These are phyloP conservation scores for Podiceps cristatus DNA, from an alignment of 2,113 vertebrate genomes.

Conservation along the genomic window DNA sequence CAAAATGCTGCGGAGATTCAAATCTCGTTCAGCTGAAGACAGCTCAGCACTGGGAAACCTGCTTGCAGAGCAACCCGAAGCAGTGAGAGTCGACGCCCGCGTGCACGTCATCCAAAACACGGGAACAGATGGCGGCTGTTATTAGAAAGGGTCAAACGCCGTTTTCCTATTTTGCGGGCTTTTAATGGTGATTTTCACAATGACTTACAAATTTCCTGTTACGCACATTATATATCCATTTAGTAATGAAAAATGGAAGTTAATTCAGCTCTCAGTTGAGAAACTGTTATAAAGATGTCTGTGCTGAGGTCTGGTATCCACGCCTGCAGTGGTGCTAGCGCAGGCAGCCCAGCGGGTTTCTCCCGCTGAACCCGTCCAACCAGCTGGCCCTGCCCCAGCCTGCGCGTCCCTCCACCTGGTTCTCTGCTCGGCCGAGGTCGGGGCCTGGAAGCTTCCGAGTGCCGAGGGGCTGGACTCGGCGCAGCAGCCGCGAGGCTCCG, in stretches of 20 bases:
- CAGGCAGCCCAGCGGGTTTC: neutral
- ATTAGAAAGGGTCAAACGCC: neutral
- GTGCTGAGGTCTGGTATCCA: neutral
- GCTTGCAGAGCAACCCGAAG: fast-evolving
- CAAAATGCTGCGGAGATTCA: neutral
- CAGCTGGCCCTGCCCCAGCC: neutral
- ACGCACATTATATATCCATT: neutral
- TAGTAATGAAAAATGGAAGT: neutral
- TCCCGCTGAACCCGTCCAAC: neutral
- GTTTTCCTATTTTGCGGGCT: neutral
- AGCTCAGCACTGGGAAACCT: neutral
- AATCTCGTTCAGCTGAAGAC: neutral
- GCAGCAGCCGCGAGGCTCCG: neutral
- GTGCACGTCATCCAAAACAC: neutral
- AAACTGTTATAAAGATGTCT: neutral
- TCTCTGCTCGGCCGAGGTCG: neutral
- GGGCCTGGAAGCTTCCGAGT: neutral
- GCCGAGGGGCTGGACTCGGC: neutral
- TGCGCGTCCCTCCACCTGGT: neutral
- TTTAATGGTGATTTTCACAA: conserved; percentile 58
- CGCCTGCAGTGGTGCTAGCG: neutral
- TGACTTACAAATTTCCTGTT: conserved; percentile 26
- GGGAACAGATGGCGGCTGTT: neutral
- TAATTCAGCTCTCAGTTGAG: neutral
- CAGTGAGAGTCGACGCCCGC: neutral